Evolutionary conservation across 2,797 vertebrate species (phyloP), one percentile per base, ranked within the genome.

Genomic region (Yasuhikotakia modesta): DNA sequence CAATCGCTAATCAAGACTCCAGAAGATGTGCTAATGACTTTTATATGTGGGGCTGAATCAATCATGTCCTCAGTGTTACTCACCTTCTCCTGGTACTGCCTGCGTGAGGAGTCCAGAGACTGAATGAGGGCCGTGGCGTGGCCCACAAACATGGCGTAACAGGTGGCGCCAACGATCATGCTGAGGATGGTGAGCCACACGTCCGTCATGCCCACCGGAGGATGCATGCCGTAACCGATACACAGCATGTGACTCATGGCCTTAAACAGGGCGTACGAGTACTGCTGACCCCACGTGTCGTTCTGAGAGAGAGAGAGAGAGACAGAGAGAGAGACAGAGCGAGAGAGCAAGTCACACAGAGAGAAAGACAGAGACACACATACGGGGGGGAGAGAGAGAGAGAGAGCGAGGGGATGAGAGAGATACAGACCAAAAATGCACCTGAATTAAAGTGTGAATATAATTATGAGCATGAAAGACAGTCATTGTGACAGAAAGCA

Each of bases 221-320:
- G 97, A 90, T 99, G 95, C 87, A 97, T 93, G 83, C 97, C 97
- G 0, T 99, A 99, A 2, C 97, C 97, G 1, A 99, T 99, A 87
- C 97, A 99, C 76, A 99, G 93, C 97, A 99, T 99, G 94, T 99
- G 97, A 83, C 97, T 99, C 97, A 99, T 99, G 85, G 97, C 97
- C 90, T 99, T 99, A 92, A 99, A 99, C 78, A 99, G 93, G 1
- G 97, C 97, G 5, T 98, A 95, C 83, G 97, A 98, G 82, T 99
- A 99, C 86, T 99, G 97, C 93, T 96, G 96, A 61, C 96, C 96
- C 97, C 97, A 99, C 0, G 97, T 97, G 90, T 96, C 96, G 19
- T 99, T 98, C 97, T 99, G 89, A 6, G 73, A 81, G 35, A n/a
- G 35, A 8, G 35, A 6, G 45, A 30, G 43, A 67, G 71, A 55